A percentile compares a stretch with the other conserved stretches of the same genome.
Evolutionary conservation across 2,797 vertebrate species (phyloP).

Genomic region (Chelmon rostratus): DNA sequence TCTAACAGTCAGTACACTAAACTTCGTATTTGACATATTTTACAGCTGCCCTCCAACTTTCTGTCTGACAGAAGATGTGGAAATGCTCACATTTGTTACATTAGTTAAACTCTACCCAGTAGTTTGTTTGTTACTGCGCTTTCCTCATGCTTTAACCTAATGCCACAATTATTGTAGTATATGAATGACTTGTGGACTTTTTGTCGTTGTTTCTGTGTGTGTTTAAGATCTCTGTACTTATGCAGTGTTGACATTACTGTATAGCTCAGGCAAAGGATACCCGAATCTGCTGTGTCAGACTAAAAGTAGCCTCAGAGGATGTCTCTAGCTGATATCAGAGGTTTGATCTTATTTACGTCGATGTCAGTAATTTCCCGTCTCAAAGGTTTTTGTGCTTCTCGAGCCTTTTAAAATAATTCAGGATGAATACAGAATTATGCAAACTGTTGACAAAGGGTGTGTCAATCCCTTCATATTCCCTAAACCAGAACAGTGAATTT

Average conservation of each 20-base stretch:
- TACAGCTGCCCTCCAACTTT: neutral
- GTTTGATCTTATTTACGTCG: neutral
- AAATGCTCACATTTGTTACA: neutral
- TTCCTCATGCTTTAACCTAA: neutral
- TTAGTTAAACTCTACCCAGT: neutral
- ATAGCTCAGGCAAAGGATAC: neutral
- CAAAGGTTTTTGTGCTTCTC: neutral
- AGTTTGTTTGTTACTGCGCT: too few species aligned
- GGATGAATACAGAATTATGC: neutral
- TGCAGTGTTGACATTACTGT: neutral
- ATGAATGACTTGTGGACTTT: neutral
- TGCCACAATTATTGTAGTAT: neutral
- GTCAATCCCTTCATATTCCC: neutral
- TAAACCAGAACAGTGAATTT: neutral
- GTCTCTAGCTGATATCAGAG: neutral
- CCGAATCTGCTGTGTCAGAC: neutral
- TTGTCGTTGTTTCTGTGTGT: neutral
- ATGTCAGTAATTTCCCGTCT: neutral
- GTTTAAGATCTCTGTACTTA: neutral
- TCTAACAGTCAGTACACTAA: neutral
- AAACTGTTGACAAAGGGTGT: neutral
- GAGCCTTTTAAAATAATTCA: neutral
- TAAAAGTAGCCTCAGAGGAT: conserved; percentile 2
- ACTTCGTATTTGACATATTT: neutral
- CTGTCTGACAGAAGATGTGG: neutral